These are phyloP conservation scores for Drosophila oshimai DNA, from an alignment of 1,140 invertebrate genomes.

Conservation along the genomic window DNA sequence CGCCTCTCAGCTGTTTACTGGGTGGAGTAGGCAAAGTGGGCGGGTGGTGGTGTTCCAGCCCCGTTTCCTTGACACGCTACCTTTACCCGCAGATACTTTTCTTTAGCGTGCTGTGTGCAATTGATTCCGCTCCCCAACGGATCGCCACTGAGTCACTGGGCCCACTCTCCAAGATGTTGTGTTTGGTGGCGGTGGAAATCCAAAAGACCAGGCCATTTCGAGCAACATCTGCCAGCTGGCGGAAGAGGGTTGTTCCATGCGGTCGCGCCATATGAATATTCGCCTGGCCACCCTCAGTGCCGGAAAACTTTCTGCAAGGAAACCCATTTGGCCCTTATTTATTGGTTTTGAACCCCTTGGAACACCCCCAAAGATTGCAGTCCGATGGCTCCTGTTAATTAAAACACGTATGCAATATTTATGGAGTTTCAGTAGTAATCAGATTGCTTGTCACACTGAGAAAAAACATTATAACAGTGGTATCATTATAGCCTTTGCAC, in stretches of 20 bases:
- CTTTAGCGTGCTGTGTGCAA: conserved; percentile 33
- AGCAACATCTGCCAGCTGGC: conserved; percentile 18
- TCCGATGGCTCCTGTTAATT: conserved; percentile 22
- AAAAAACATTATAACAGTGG: not conserved
- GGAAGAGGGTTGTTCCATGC: conserved; percentile 37
- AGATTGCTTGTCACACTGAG: not conserved
- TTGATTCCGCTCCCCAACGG: conserved; percentile 7
- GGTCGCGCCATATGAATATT: conserved; percentile 14
- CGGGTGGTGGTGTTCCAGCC: conserved; percentile 4
- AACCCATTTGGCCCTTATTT: conserved; percentile 8
- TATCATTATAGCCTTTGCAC: too few species aligned
- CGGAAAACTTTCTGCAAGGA: not conserved
- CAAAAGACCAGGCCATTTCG: not conserved
- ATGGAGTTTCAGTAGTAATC: conserved; percentile 3
- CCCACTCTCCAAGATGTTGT: conserved; percentile 8
- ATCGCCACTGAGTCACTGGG: conserved; percentile 18
- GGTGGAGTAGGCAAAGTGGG: not conserved
- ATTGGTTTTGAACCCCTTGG: conserved; percentile 4
- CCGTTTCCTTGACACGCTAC: conserved; percentile 52
- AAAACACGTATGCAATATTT: conserved; percentile 41
- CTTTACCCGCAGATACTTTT: conserved; percentile 18
- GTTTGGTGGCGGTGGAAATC: not conserved
- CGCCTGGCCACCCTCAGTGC: conserved; percentile 7
- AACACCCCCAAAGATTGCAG: conserved; percentile 18
- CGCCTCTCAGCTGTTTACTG: conserved; percentile 39